Evolutionary conservation across 2,797 vertebrate species (phyloP), one percentile per base, ranked within the genome.

Genomic region (Poecilia velifera): DNA sequence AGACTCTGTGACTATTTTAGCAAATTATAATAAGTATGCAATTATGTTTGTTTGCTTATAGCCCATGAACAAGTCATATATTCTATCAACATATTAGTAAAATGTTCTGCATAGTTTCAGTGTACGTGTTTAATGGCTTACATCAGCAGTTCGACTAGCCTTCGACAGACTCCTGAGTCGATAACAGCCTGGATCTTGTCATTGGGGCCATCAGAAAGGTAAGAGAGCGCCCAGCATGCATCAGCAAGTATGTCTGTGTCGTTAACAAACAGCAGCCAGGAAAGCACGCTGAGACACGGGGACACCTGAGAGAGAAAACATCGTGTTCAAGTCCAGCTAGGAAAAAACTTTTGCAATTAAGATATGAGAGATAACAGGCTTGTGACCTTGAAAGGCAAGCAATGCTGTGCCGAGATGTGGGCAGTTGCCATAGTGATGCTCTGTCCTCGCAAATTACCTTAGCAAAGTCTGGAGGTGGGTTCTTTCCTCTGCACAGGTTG

Each of bases 151-250:
- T 98, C 98, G 92, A 99, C 98, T 81, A 99, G 96, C 94, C 98
- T 97, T 87, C 98, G 96, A 92, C 98, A 99, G 71, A 99, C 98
- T 90, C 98, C 98, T 3, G 98, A 98, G 94, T 99, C 98, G 82
- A 99, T 99, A 84, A 99, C 98, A 75, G 98, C 97, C 93, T 99
- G 98, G 92, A 99, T 99, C 96, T 99, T 99, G 93, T 99, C 98
- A 81, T 99, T 99, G 78, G 98, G 97, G 62, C 98, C 98, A 79
- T 99, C 98, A 66, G 98, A 99, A 74, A 99, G 92, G 92, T 99
- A 99, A 14, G 98, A 99, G 22, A 99, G 96, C 0, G 98, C 98
- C 98, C 98, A 99, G 94, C 98, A 99, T 73, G 98, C 97, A 86
- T 99, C 98, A 76, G 98, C 98, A 85, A 98, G 94, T 62, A 99